Conservation (phyloP, 2,888 invertebrate genomes). For the Spisula subtruncata region DNA sequence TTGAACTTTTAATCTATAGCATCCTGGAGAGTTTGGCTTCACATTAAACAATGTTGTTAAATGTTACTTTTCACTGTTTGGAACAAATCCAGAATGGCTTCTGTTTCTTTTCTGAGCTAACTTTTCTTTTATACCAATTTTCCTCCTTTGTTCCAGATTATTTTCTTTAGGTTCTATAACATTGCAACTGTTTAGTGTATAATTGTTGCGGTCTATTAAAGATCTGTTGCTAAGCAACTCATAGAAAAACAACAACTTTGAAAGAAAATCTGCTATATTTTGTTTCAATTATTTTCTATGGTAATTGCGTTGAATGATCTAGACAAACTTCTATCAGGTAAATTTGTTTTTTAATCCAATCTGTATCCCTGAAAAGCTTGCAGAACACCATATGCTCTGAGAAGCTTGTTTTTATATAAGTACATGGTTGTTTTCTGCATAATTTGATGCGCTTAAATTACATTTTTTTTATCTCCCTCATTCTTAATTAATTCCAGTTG, state of each 20-base stretch:
- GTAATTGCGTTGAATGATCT: background rate
- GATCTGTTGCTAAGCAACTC: background rate
- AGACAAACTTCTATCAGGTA: background rate
- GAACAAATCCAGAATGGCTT: background rate
- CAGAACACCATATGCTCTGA: background rate
- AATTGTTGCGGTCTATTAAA: background rate
- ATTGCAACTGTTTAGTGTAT: background rate
- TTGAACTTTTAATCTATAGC: too few relatives aligned
- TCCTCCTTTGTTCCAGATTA: background rate
- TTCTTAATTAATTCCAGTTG: background rate
- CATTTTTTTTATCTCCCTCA: background rate
- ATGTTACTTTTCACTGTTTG: background rate
- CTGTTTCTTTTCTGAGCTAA: background rate
- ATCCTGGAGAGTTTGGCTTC: too few relatives aligned
- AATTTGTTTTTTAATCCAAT: background rate
- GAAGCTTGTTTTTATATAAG: conserved; percentile 8
- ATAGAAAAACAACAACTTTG: background rate
- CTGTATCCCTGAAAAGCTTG: conserved; percentile 21
- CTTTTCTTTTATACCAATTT: background rate
- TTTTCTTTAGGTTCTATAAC: background rate
- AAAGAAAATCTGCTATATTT: conserved; percentile 6
- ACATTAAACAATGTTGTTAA: too few relatives aligned
- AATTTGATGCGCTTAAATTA: background rate
- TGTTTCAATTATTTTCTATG: background rate
- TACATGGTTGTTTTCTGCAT: background rate